Evolutionary conservation across 2,888 invertebrate species (phyloP), one percentile per base, ranked within the genome.

Genomic region (Nomada flava): DNA sequence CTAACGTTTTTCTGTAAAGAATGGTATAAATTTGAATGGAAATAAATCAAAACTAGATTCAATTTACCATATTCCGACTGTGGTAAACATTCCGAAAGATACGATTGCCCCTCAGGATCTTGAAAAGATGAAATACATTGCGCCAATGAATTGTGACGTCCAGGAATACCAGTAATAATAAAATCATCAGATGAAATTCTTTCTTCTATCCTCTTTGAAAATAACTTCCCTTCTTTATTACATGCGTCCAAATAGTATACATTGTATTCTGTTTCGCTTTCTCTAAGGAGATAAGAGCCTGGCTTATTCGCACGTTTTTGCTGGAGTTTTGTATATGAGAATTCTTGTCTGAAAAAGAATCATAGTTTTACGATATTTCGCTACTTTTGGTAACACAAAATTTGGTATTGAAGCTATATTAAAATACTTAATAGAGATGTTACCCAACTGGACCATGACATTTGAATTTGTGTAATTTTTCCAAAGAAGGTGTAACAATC

Each of bases 401-500:
- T 57, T 29, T n/a, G 44, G 20, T 36, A 59, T 18, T 15, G 10
- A 5, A 5, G 26, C 18, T 15, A 52, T 18, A 29, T 50, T 23
- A 26, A 75, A 13, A 53, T 20, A 75, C 50, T 29, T 69, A 59
- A 64, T 67, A 64, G 10, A 59, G 74, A 74, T 91, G 95, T 95
- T 95, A 97, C 97, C 98, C 98, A 71, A 98, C 96, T 70, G 98
- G 98, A 26, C 98, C 98, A 94, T 98, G 98, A 91, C 98, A 98
- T 94, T 97, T 97, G 89, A 97, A 94, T 82, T 95, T 94, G 86
- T 96, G 95, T 26, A 98, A 93, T 89, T 95, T 96, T 89, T 96
- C 95, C 77, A 98, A 94, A 5, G 97, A 97, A 5, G 98, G 98
- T 0, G 98, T 97, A 76, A 96, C 95, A 74, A 97, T 95, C 89